Evolutionary conservation across 2,113 vertebrate genomes (phyloP), one percentile per base, ranked within the genome.

Genomic region (Desmodus rotundus): DNA sequence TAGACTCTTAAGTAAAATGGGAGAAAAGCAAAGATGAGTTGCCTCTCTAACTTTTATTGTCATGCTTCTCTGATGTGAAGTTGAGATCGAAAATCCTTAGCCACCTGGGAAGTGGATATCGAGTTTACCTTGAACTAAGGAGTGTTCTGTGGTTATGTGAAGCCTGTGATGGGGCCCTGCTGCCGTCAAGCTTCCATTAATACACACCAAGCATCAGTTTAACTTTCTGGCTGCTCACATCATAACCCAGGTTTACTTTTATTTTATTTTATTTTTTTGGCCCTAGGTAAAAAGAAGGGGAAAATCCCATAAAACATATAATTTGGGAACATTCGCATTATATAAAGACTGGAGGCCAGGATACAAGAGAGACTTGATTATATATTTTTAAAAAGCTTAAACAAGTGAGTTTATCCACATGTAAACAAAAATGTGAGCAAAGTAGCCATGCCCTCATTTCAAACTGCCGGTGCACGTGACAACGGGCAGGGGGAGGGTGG

Each of bases 321-420:
- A 96, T 96, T 85, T 96, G 76, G 61, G 91, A 97, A 97, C 58
- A 28, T 96, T 98, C 91, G 26, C 96, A 50, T 77, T 96, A 87
- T 52, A 94, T 97, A 94, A 98, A 97, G 84, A 97, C 26, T 94
- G 54, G 88, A 96, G 54, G 47, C n/a, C 33, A 96, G 92, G 92
- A 95, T 52, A 65, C 19, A 95, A 77, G 45, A 95, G 36, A 93
- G 73, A 97, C 73, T 97, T 97, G 92, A 98, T 97, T 93, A 92
- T 81, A 77, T 11, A 28, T 28, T 61, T 12, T 93, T 97, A 92
- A 98, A 95, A 94, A 97, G 31, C 28, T 97, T 97, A 98, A 93
- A 95, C 56, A 65, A 87, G 97, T 72, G 31, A 87, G 96, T 96
- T 89, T 96, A 97, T 95, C 72, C 91, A 92, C 91, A 96, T 22